Evolutionary conservation across 2,888 invertebrate genomes (phyloP).

Genomic region (Fissipunctia ypsillon): DNA sequence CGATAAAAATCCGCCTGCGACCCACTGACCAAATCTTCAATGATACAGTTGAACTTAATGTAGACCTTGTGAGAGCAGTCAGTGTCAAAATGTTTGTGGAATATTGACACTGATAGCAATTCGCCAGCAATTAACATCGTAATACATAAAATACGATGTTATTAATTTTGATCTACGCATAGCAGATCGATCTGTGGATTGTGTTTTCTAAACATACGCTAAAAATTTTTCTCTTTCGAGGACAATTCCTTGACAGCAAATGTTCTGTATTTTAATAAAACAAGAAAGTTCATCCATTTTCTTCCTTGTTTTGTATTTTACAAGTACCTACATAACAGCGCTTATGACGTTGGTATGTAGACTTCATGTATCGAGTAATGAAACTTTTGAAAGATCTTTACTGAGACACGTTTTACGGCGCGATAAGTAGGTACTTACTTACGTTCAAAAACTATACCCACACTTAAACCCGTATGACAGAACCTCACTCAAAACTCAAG

Average conservation of each 20-base stretch:
- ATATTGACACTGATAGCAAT: too few relatives aligned
- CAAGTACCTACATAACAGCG: background rate
- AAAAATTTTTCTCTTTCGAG: conserved; percentile 3
- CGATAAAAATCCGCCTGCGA: too few relatives aligned
- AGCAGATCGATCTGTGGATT: background rate
- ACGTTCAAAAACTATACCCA: background rate
- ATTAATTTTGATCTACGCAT: background rate
- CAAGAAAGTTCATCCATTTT: background rate
- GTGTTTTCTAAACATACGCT: conserved; percentile 14
- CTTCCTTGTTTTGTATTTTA: background rate
- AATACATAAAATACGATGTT: too few relatives aligned
- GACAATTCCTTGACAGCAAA: background rate
- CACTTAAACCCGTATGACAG: too few relatives aligned
- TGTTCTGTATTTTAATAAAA: background rate
- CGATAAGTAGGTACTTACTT: too few relatives aligned
- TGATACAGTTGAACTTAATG: too few relatives aligned
- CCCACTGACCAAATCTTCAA: too few relatives aligned
- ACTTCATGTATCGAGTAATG: background rate
- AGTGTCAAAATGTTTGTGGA: too few relatives aligned
- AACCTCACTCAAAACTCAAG: too few relatives aligned
- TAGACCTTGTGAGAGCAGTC: too few relatives aligned
- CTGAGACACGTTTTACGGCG: background rate
- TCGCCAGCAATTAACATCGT: too few relatives aligned
- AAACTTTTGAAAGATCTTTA: too few relatives aligned
- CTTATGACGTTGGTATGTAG: background rate